phyloP scores from a whole-genome alignment of 2,113 vertebrate genomes.

The Pelusios castaneus region DNA sequence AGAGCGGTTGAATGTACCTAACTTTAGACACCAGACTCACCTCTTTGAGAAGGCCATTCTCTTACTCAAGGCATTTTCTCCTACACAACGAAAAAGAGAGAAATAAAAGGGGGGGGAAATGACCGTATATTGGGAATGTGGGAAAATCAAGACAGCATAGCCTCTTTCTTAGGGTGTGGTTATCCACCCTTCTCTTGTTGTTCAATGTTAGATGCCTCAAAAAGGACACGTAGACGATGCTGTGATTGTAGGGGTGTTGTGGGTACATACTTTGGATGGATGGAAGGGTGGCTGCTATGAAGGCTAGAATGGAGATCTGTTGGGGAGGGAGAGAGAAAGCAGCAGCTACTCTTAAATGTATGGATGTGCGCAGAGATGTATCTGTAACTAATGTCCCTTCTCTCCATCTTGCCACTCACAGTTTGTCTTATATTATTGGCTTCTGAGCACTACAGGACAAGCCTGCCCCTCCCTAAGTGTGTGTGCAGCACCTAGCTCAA shows the following conservation, averaged over 20 bases:
- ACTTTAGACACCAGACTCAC: neutral
- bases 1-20: neutral
- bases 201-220: neutral
- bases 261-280: neutral
- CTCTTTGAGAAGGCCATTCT: neutral
- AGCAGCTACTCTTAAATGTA: neutral
- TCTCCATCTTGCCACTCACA: neutral
- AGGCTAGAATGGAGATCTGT: neutral
- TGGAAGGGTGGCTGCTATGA: neutral
- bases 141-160: neutral
- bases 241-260: neutral
- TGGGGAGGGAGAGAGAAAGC: neutral
- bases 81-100: neutral
- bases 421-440: neutral
- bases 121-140: neutral
- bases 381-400: neutral
- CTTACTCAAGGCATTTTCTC: neutral
- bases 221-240: neutral
- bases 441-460: neutral
- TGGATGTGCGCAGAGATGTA: neutral
- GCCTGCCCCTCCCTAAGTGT: neutral
- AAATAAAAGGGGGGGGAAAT: neutral
- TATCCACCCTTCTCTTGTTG: neutral
- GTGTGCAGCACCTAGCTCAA: neutral
- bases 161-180: neutral